phyloP scores from a whole-genome alignment of 2,888 invertebrate genomes.

The Bruchidius siliquastri region DNA sequence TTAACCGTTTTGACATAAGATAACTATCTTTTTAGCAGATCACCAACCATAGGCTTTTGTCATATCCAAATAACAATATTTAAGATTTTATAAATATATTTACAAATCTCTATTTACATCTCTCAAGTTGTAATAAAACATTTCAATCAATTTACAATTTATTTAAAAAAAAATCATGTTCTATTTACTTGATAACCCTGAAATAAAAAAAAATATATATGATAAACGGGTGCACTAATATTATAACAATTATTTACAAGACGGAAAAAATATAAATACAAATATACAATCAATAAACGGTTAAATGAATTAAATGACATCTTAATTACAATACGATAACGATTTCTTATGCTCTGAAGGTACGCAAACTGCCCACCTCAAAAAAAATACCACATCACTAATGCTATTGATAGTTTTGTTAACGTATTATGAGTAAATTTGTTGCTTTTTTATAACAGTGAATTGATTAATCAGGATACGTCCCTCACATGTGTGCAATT shows the following conservation, averaged over 20 bases:
- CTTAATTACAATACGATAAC: slow-evolving; percentile 25
- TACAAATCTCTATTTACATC: slow-evolving; percentile 45
- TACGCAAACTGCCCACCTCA: slow-evolving; percentile 14
- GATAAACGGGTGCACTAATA: slow-evolving; percentile 28
- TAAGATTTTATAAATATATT: slow-evolving; percentile 43
- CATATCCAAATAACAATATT: background rate
- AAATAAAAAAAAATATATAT: slow-evolving; percentile 35
- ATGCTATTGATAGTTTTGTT: background rate
- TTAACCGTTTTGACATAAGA: too few relatives aligned
- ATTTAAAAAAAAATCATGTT: slow-evolving; percentile 38
- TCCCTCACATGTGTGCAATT: too few relatives aligned
- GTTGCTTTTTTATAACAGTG: too few relatives aligned
- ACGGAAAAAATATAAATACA: slow-evolving; percentile 40
- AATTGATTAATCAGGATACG: too few relatives aligned
- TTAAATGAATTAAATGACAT: slow-evolving; percentile 24
- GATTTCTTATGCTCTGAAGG: slow-evolving; percentile 25
- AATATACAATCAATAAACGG: slow-evolving; percentile 24
- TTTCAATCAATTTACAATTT: slow-evolving; percentile 42
- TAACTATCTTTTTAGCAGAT: too few relatives aligned
- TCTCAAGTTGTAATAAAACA: slow-evolving; percentile 42
- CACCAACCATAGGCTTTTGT: background rate
- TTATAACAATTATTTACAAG: slow-evolving; percentile 47
- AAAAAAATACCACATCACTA: background rate
- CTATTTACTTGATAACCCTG: slow-evolving; percentile 35
- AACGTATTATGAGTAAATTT: background rate